These are phyloP conservation scores for Paramacrobiotus metropolitanus DNA, from an alignment of 1,140 invertebrate genomes.

Conservation along the genomic window DNA sequence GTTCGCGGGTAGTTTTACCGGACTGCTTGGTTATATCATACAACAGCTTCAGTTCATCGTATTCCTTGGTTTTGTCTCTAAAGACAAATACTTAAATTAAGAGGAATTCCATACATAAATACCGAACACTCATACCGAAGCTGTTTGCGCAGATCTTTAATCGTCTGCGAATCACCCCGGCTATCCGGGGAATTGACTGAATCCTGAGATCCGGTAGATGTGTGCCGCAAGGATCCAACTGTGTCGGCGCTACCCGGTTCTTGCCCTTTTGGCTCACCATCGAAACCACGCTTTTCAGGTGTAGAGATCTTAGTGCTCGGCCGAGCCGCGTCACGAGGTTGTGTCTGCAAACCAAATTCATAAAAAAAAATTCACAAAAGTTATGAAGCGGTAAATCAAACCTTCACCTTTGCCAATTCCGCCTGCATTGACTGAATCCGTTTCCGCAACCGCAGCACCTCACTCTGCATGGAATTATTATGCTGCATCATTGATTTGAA, in stretches of 20 bases:
- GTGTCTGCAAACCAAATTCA: neutral
- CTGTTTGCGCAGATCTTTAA: neutral
- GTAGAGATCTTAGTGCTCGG: too few relatives aligned
- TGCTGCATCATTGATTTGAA: constrained; percentile 3
- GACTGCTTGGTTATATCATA: neutral
- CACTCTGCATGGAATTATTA: neutral
- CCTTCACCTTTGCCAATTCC: neutral
- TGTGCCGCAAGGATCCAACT: too few relatives aligned
- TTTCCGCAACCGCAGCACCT: neutral
- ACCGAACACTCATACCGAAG: neutral
- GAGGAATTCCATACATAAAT: neutral
- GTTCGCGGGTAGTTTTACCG: neutral
- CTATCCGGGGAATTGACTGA: neutral
- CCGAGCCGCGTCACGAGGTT: too few relatives aligned
- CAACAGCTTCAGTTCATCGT: neutral
- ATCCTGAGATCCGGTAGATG: too few relatives aligned
- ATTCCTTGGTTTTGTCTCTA: constrained; percentile 2
- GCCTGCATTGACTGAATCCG: neutral
- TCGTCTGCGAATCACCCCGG: neutral
- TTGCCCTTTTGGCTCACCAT: too few relatives aligned
- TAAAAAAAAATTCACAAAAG: neutral
- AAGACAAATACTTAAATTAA: neutral
- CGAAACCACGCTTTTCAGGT: too few relatives aligned
- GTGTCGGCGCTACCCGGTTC: too few relatives aligned
- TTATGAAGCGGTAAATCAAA: neutral